phyloP scores from a whole-genome alignment of 2,113 vertebrate genomes.

The Nesoenas mayeri region DNA sequence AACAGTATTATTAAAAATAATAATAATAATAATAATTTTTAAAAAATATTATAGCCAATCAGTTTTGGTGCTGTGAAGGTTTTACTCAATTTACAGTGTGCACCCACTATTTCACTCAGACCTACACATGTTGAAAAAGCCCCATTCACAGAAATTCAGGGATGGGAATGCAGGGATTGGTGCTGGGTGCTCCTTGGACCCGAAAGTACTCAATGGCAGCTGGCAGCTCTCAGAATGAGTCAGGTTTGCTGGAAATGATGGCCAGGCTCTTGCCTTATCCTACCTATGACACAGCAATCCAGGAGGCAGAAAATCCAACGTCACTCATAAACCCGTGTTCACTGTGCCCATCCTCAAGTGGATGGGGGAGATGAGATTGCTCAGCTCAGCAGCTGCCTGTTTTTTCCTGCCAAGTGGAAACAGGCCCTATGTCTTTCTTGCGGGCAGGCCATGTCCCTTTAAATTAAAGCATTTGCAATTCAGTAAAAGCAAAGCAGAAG shows the following conservation, averaged over 20 bases:
- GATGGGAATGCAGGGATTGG: neutral
- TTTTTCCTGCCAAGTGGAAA: slow-evolving; percentile 40
- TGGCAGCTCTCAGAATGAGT: neutral
- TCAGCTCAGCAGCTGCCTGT: neutral
- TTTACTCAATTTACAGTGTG: neutral
- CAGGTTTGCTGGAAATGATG: neutral
- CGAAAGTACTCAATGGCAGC: accelerated
- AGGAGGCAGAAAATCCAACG: neutral
- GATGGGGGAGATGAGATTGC: neutral
- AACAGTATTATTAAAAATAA: neutral
- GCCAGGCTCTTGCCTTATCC: neutral
- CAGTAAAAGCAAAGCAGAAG: neutral
- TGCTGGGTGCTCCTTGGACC: neutral
- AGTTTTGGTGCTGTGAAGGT: neutral
- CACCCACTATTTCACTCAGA: neutral
- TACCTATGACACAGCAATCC: neutral
- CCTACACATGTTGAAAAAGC: accelerated
- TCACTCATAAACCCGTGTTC: neutral
- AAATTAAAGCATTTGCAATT: slow-evolving; percentile 32
- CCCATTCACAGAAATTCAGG: neutral
- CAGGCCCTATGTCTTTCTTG: neutral
- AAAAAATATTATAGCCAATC: neutral
- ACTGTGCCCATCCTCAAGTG: neutral
- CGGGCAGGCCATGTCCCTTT: neutral
- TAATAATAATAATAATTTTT: no score